Base-by-base conservation (phyloP, 2,888 invertebrate genomes). In the Ypsolopha sequella region DNA sequence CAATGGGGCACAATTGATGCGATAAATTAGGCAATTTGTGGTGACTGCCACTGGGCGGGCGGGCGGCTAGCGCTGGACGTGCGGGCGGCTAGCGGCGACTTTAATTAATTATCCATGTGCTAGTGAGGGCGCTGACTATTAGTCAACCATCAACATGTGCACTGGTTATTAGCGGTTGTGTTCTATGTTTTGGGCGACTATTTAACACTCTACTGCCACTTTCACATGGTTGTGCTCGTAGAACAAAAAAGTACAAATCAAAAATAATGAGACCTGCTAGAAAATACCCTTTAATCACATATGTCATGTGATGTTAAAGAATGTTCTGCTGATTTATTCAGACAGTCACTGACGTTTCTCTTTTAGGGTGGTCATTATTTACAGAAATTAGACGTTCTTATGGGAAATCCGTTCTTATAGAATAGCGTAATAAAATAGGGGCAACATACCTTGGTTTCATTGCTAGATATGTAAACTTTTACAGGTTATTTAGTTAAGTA, bases 1-100 rank as follows among this genome's bases (percentile, higher is more conserved):
- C 55, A 65, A 61, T 55, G 62, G 57, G 54, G 55, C 58, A 58
- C 62, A 60, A 66, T 60, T 63, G 64, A 60, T 55, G 63, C 73
- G 69, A 73, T 75, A 73, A 75, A 76, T 76, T 74, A 72, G 73
- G 60, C 70, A 72, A 76, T 75, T 76, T 76, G 73, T 61, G 74
- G 70, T 60, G 54, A 56, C 53, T 60, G 49, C 36, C 54, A 52
- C 55, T 55, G 50, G 51, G 54, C 54, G 62, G 53, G 59, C 57
- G 57, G 57, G 58, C 60, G 60, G 60, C 56, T 56, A 59, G 56
- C 63, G 58, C 55, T 53, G 56, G 62, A 61, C 65, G 64, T 61
- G 60, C 52, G 53, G 56, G 58, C 24, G 24, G 24, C 24, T 4
- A 24, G 24, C 24, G 24, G 24, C 24, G 24, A 24, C 24, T 59